phyloP scores from a whole-genome alignment of 2,113 vertebrate species.

The Micronycteris hirsuta region DNA sequence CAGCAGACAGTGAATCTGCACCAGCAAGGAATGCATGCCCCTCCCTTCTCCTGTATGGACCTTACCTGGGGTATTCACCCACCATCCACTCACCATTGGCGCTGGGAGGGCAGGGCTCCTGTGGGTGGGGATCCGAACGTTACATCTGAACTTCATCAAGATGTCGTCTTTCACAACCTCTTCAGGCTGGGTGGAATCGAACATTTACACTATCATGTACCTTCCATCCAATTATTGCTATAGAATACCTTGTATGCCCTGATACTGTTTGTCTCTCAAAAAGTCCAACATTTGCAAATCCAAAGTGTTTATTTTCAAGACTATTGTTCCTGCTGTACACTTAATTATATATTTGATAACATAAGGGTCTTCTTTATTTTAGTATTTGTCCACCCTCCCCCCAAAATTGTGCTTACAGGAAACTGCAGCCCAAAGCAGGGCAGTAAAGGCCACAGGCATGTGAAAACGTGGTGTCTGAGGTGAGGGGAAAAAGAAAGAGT shows the following conservation, averaged over 20 bases:
- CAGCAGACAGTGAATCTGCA: fast-evolving
- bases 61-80: not conserved
- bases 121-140: not conserved
- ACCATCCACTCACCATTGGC: too few relatives aligned
- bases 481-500: not conserved
- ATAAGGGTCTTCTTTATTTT: not conserved
- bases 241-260: not conserved
- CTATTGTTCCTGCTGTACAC: not conserved
- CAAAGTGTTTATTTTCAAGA: not conserved
- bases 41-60: not conserved
- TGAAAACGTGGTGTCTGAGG: not conserved
- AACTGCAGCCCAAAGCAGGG: not conserved
- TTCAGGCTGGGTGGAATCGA: not conserved
- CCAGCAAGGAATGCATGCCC: not conserved
- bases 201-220: not conserved
- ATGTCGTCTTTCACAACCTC: not conserved
- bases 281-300: not conserved
- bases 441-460: not conserved
- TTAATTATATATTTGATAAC: not conserved
- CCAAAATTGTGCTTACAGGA: not conserved
- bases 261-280: not conserved
- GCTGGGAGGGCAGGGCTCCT: not conserved
- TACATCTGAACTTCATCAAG: too few relatives aligned
- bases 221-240: not conserved
- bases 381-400: not conserved